These are phyloP conservation scores for Coecobrya sp. DNA, from an alignment of 2,888 invertebrate species.

Conservation along the genomic window DNA sequence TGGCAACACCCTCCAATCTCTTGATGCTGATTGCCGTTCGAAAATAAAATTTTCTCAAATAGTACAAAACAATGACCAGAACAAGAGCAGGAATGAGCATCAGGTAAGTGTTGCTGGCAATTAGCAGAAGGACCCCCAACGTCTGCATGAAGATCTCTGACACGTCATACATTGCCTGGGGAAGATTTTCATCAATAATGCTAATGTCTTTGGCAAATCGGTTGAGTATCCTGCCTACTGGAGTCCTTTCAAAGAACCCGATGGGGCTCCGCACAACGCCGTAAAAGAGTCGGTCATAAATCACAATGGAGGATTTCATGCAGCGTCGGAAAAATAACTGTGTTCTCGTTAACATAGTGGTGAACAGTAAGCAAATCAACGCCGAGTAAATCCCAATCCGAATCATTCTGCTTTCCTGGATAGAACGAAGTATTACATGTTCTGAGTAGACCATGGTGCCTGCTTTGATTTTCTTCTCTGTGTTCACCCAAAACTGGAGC, in stretches of 20 bases:
- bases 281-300: slow-evolving; percentile 96
- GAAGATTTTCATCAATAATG: slow-evolving; percentile 92
- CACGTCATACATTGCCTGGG: slow-evolving; percentile 90
- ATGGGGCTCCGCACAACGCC: slow-evolving; percentile 93
- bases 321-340: slow-evolving; percentile 92
- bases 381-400: slow-evolving; percentile 87
- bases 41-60: slow-evolving; percentile 93
- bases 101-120: slow-evolving; percentile 69
- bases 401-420: not conserved
- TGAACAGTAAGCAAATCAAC: slow-evolving; percentile 88
- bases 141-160: slow-evolving; percentile 87
- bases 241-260: slow-evolving; percentile 96
- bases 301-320: slow-evolving; percentile 92
- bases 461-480: not conserved
- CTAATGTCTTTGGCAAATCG: slow-evolving; percentile 93
- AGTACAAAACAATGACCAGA: slow-evolving; percentile 93
- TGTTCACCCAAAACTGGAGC: slow-evolving; percentile 90
- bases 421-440: not conserved
- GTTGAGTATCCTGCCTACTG: slow-evolving; percentile 95
- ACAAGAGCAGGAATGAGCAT: slow-evolving; percentile 87
- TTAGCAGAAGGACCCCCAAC: slow-evolving; percentile 74
- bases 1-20: slow-evolving; percentile 90
- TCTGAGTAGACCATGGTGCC: not conserved
- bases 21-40: slow-evolving; percentile 94
- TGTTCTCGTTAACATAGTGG: slow-evolving; percentile 91